Evolutionary conservation across 2,888 invertebrate species (phyloP), one percentile per base, ranked within the genome.

Genomic region (Phortica magna): DNA sequence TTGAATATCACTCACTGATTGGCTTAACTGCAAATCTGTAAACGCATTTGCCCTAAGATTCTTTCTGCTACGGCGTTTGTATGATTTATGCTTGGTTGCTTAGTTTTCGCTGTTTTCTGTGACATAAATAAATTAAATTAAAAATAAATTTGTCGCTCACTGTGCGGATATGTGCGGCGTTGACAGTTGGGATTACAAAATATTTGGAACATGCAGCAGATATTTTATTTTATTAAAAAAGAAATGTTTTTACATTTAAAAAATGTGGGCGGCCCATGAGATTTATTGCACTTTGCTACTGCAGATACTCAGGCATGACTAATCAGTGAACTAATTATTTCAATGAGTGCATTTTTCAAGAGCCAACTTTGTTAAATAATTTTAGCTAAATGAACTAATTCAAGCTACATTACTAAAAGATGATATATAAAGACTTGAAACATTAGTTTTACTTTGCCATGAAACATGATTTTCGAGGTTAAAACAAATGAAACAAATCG

Each of bases 91-190:
- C 22, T 17, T 17, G 17, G 6, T 22, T 61, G 61, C 10, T 19
- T 12, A 22, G 61, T 22, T 61, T 17, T 61, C 22, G 61, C 61
- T 75, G 73, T 64, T 71, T 39, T 75, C 74, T 64, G 57, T 42
- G n/a, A 41, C 55, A 64, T 22, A 64, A 64, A 48, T 80, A 83
- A 79, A 79, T 86, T 79, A 79, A 79, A 76, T 75, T 64, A 67
- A 73, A 75, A 55, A 77, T 71, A 76, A 75, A 81, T 80, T 85
- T 85, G 84, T 88, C 85, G 81, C 61, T 71, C 55, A 55, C 31
- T 31, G 43, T 7, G 22, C 22, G 61, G 17, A 61, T 17, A 61
- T 22, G 22, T 71, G 77, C 73, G 59, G 17, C 19, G 55, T 31
- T 71, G 70, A 55, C 70, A 71, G 70, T 39, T 53, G 31, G 75